Evolutionary conservation across 30 jellyfish, hydroid and myxozoan genomes (phyloP), one percentile per base, ranked within the genome.

Genomic region (Aurelia sp.): DNA sequence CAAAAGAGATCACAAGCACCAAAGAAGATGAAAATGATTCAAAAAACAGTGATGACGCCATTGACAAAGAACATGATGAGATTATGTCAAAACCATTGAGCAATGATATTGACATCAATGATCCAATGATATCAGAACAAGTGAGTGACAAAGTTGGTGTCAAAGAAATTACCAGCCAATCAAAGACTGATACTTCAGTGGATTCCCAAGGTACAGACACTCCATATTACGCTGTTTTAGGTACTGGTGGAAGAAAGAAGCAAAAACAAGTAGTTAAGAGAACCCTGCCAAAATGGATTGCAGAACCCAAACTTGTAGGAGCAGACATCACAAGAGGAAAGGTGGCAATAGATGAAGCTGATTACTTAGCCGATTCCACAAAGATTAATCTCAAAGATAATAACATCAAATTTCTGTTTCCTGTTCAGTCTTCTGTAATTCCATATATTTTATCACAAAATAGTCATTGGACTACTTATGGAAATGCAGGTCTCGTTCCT

Each of bases 201-300:
- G 75, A 69, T 15, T 65, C n/a, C 11, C 76, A 62, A 82, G 31
- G 0, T 55, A 48, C 22, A 62, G 71, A 40, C 19, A 6, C 62
- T 13, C 12, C 87, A 53, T 88, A 75, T 51, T 86, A 71, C 51
- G 76, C 88, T 22, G 57, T 87, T 5, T 62, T 87, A 17, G 98
- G 96, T 3, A 51, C 84, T 13, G 78, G 59, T 13, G 61, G 70
- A 18, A 76, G 31, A 23, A 91, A 74, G n/a, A 73, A 62, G 20
- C 60, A 82, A 27, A 79, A 65, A 63, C 65, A 27, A 52, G 20
- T 52, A 13, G 92, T 88, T 4, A 87, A 81, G 52, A 47, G 98
- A 41, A 66, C 71, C 18, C 59, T 92, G 5, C 98, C 98, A 73
- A 87, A 74, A 77, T 92, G 98, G 98, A 78, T 92, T 61, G 86